A percentile compares a stretch with the other conserved stretches of the same genome.
These are phyloP conservation scores for Hydra vulgaris DNA, from an alignment of 30 jellyfish, hydroid and myxozoan species.

Conservation along the genomic window DNA sequence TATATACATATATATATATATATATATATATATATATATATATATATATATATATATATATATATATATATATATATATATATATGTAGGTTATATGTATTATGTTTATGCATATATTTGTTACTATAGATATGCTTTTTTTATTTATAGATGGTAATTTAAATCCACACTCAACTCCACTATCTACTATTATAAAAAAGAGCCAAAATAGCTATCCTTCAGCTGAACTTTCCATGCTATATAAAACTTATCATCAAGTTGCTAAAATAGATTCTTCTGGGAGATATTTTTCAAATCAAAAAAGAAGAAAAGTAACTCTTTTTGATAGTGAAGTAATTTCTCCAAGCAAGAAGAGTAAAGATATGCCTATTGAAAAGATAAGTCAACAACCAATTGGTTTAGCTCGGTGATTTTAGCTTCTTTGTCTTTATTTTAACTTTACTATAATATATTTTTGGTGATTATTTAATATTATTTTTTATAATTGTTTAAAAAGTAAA, in stretches of 20 bases:
- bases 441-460: background rate
- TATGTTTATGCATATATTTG: background rate
- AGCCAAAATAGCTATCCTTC: constrained; percentile 12
- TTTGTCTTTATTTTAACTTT: background rate
- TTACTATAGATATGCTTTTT: background rate
- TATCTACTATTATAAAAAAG: constrained; percentile 13
- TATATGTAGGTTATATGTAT: too few species aligned
- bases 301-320: constrained; percentile 29
- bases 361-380: background rate
- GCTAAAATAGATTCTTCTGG: constrained; percentile 6
- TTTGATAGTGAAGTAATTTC: constrained; percentile 35
- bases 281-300: constrained; percentile 20
- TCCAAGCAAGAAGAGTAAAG: constrained; percentile 24
- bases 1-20: too few species aligned
- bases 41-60: too few species aligned
- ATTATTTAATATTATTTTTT: too few species aligned
- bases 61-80: too few species aligned
- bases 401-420: too few species aligned
- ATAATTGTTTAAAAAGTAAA: too few species aligned
- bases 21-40: too few species aligned
- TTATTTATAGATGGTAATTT: background rate
- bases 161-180: constrained; percentile 20
- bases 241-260: background rate
- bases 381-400: too few species aligned
- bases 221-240: background rate